Evolutionary conservation across 2,113 vertebrate species (phyloP), one percentile per base, ranked within the genome.

Genomic region (Alectura lathami): DNA sequence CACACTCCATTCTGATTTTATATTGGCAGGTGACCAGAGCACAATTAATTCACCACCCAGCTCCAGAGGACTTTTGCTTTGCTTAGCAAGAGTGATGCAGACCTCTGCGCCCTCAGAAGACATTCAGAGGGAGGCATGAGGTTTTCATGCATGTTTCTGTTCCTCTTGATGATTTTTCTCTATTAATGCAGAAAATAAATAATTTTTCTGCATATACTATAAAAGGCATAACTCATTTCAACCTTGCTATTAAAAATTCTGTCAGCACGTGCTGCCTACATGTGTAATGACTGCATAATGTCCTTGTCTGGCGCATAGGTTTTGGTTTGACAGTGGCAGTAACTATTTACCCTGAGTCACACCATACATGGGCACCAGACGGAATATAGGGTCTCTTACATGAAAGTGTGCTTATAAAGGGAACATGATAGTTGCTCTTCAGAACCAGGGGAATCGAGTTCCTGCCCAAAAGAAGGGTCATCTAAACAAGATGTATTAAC

Each of bases 181-280:
- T 77, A 57, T 68, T 75, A 72, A n/a, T 54, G n/a, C 4, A 76
- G 43, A 87, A 21, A 84, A 77, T 9, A 80, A 60, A 36, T 45
- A 20, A 2, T 17, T 88, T 73, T 83, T n/a, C 57, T 66, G 15
- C 26, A 30, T 36, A 29, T 36, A 4, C 2, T 63, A 9, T 54
- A 45, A 79, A 63, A 63, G 8, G 8, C 5, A n/a, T 23, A 67
- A 7, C 2, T 26, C 4, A 1, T 86, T 93, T 77, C 26, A 56
- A 24, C 16, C 26, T 84, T 29, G 23, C 2, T 5, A 1, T 6
- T 50, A 2, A 45, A 77, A 22, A 38, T 62, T 53, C 26, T 88
- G 30, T 38, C 43, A 48, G 38, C 13, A 51, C 20, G 11, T 7
- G 29, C 18, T 74, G 38, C 20, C 47, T 36, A 8, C 0, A 0